A percentile compares a stretch with the other conserved stretches of the same genome.
These are phyloP conservation scores for Eristalis tenax DNA, from an alignment of 2,888 invertebrate species.

Conservation along the genomic window DNA sequence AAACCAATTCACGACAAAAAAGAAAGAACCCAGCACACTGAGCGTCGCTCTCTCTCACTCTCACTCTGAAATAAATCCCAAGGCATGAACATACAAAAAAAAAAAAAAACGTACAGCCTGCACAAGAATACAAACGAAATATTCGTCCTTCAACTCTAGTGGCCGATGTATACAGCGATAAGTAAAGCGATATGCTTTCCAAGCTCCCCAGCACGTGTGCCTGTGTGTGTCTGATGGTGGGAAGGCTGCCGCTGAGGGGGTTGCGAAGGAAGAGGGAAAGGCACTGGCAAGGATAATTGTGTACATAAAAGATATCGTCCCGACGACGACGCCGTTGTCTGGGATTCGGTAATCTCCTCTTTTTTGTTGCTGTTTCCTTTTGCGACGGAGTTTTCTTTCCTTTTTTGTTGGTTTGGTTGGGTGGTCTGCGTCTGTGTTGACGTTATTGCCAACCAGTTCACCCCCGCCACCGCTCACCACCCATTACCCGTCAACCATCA, in stretches of 20 bases:
- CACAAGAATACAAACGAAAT: conserved; percentile 42
- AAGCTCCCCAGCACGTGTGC: conserved; percentile 48
- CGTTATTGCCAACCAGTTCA: conserved; percentile 35
- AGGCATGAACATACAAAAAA: conserved; percentile 26
- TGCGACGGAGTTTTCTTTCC: conserved; percentile 2
- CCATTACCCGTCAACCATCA: conserved; percentile 11
- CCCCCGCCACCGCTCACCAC: not conserved
- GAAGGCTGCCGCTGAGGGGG: not conserved
- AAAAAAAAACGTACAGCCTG: conserved; percentile 1
- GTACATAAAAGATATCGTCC: conserved; percentile 71
- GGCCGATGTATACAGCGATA: conserved; percentile 55
- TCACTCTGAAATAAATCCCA: too few relatives aligned
- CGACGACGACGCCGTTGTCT: conserved; percentile 72
- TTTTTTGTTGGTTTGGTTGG: conserved; percentile 3
- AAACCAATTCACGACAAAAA: conserved; percentile 48
- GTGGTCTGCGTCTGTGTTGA: conserved; percentile 69
- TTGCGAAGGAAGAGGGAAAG: not conserved
- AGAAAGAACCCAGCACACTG: conserved; percentile 1
- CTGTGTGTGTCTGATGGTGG: conserved; percentile 1
- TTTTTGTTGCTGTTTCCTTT: conserved; percentile 8
- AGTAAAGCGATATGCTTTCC: conserved; percentile 53
- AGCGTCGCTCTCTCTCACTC: not conserved
- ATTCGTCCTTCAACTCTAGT: conserved; percentile 71
- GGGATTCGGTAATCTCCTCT: conserved; percentile 44
- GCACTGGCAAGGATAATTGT: conserved; percentile 56